phyloP scores from a whole-genome alignment of 2,888 invertebrate species.

The Tetropium fuscum region DNA sequence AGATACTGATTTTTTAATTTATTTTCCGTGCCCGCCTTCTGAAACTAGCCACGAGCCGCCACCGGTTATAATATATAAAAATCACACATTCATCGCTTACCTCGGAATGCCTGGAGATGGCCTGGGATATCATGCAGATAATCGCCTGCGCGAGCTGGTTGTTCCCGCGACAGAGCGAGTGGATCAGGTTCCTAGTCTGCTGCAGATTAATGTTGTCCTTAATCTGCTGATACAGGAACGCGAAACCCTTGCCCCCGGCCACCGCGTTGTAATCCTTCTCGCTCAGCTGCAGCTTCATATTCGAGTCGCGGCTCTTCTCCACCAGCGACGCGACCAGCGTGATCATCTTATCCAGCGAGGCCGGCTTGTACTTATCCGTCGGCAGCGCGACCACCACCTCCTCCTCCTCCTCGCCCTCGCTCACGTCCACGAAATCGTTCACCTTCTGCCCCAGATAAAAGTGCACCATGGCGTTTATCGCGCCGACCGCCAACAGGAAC shows the following conservation, averaged over 20 bases:
- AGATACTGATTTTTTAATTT: too few species aligned
- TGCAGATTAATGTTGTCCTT: slow-evolving; percentile 93
- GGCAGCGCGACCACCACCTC: slow-evolving; percentile 74
- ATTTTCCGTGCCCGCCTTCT: too few species aligned
- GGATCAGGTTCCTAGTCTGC: slow-evolving; percentile 91
- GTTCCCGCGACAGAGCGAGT: slow-evolving; percentile 92
- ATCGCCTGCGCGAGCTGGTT: slow-evolving; percentile 90
- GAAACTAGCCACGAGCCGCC: too few species aligned
- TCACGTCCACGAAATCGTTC: slow-evolving; percentile 79
- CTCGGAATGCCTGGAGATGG: slow-evolving; percentile 91
- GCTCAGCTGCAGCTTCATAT: slow-evolving; percentile 79
- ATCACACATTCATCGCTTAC: slow-evolving; percentile 64
- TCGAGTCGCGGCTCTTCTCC: slow-evolving; percentile 86
- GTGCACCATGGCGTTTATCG: slow-evolving; percentile 90
- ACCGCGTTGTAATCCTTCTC: slow-evolving; percentile 85
- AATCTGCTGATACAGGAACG: slow-evolving; percentile 94
- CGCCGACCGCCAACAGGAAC: slow-evolving; percentile 87
- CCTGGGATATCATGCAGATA: slow-evolving; percentile 90
- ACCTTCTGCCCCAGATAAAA: slow-evolving; percentile 91
- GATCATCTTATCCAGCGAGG: slow-evolving; percentile 96
- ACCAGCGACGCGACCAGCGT: slow-evolving; percentile 89
- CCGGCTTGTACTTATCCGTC: slow-evolving; percentile 85
- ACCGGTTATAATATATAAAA: too few species aligned
- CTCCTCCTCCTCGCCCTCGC: slow-evolving; percentile 79
- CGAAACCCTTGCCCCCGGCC: slow-evolving; percentile 92